A percentile compares a stretch with the other conserved stretches of the same genome.
These are phyloP conservation scores for Lasioglossum morio DNA, from an alignment of 2,888 invertebrate genomes.

Conservation along the genomic window DNA sequence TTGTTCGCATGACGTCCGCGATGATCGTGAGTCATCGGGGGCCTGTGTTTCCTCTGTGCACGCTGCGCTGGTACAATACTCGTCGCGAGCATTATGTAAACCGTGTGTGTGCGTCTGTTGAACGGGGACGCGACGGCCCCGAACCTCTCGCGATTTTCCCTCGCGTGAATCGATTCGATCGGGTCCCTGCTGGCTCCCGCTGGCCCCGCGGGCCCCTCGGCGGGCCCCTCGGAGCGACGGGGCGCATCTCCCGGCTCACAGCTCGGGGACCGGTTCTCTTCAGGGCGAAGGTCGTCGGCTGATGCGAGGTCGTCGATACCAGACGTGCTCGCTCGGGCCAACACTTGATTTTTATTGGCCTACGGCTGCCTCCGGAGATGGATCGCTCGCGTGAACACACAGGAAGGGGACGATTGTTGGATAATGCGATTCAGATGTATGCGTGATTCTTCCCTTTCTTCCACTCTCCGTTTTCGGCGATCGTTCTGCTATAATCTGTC, in stretches of 20 bases:
- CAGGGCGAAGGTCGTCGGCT: constrained; percentile 64
- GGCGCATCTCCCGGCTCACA: constrained; percentile 39
- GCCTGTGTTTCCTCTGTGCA: constrained; percentile 31
- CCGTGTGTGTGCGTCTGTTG: constrained; percentile 33
- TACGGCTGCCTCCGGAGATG: constrained; percentile 18
- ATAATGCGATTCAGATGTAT: constrained; percentile 15
- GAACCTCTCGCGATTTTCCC: constrained; percentile 45
- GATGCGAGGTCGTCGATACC: constrained; percentile 62
- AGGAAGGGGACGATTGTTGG: neutral
- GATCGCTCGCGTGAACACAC: constrained; percentile 1
- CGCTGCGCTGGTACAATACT: neutral
- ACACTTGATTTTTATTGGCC: constrained; percentile 30
- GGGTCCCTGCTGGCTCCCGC: neutral
- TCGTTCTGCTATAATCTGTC: neutral
- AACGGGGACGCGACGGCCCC: constrained; percentile 33
- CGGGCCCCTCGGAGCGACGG: constrained; percentile 30
- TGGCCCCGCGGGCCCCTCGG: neutral
- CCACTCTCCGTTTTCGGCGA: neutral
- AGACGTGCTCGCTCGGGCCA: neutral
- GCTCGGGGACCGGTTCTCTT: constrained; percentile 57
- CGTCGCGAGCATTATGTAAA: constrained; percentile 43
- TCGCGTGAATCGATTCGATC: constrained; percentile 45
- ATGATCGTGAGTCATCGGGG: constrained; percentile 57
- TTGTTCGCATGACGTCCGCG: constrained; percentile 41
- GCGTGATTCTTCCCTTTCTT: neutral